Evolutionary conservation across 2,888 invertebrate species (phyloP), one percentile per base, ranked within the genome.

Genomic region (Hypolimnas misippus): DNA sequence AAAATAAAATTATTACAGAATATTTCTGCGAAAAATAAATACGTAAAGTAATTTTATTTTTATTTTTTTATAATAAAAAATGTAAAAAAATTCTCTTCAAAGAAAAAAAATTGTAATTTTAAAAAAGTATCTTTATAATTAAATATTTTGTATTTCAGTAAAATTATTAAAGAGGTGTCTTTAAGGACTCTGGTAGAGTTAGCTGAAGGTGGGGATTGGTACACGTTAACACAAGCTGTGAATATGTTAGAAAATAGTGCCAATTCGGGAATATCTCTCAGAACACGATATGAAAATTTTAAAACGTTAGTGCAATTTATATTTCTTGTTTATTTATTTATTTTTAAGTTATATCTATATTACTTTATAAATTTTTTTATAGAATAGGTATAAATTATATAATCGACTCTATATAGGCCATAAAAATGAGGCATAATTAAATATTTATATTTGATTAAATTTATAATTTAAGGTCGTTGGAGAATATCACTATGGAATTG

Each of bases 161-260:
- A 74, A 53, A 70, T 79, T 5, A 72, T 87, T 5, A 84, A 77
- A 19, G 79, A 86, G 29, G 73, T 87, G 5, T 68, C 86, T 8
- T 73, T 82, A 67, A 73, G 75, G 63, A 81, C 83, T 4, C 73
- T 91, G 2, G 55, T 87, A 35, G 87, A 89, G 56, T 63, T 89
- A 2, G 79, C 77, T 0, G 82, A 86, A 57, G 70, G 57, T 7
- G 85, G 87, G 0, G 72, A 76, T 10, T 86, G 76, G 72, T 57
- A 57, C 1, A 74, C 80, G 1, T 70, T 90, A 17, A 76, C 73
- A 29, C 67, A 78, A 29, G 81, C 82, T 0, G 76, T 79, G 1
- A 66, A 70, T 1, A 57, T 70, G 8, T 71, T 87, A 5, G 69
- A 75, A 7, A 73, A 78, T 8, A 75, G 76, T 31, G 73, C 70